These are phyloP conservation scores for Troides helena DNA, from an alignment of 2,888 invertebrate genomes.

Conservation along the genomic window DNA sequence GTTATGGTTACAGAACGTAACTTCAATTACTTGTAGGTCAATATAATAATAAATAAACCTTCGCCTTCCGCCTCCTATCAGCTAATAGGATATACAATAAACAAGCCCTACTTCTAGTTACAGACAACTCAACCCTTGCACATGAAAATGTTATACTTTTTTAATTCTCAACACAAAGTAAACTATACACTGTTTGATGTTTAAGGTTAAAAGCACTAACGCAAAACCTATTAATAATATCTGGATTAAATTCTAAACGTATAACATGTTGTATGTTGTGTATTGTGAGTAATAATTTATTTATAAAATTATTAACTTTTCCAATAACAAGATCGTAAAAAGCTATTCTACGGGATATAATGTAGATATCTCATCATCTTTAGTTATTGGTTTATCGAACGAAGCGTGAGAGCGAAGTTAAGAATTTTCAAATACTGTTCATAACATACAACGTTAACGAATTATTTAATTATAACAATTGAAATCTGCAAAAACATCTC, in stretches of 20 bases:
- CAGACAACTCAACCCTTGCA: neutral
- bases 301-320: neutral
- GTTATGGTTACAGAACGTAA: neutral
- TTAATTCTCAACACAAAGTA: neutral
- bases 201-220: neutral
- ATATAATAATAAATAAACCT: neutral
- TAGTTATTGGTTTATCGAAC: neutral
- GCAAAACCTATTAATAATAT: neutral
- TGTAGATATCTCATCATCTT: neutral
- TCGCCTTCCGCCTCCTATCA: slow-evolving; percentile 1
- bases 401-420: neutral
- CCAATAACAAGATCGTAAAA: neutral
- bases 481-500: too few relatives aligned
- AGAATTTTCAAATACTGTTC: too few relatives aligned
- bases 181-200: neutral
- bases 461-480: too few relatives aligned
- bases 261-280: neutral
- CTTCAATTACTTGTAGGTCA: neutral
- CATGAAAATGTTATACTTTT: neutral
- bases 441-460: too few relatives aligned
- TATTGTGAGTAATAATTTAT: too few relatives aligned
- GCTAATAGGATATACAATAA: neutral
- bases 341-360: neutral
- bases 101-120: neutral
- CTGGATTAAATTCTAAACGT: neutral